Base-by-base conservation (phyloP, 1,140 invertebrate species). In the Capitella teleta region DNA sequence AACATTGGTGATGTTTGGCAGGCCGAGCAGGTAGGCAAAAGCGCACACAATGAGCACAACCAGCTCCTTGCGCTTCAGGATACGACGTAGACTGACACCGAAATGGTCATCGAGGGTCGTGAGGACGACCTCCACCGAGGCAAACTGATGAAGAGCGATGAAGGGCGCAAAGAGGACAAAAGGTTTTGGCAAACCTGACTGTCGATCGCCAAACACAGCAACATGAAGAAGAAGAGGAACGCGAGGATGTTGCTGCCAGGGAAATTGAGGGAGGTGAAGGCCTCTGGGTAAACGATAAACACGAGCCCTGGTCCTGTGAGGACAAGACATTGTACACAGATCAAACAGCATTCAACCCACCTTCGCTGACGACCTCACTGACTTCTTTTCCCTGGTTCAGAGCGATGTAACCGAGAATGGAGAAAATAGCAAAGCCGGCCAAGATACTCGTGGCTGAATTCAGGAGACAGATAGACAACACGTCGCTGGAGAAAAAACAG, bases 31-130 rank as follows among this genome's bases (percentile, higher is more conserved):
- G 59, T 86, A 86, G 3, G 86, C 87, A 28, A 90, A 78, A 16
- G 82, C 73, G 63, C 87, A 91, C 10, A 92, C 81, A 37, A 85
- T 74, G 18, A 91, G 72, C 5, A 92, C 87, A 25, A 92, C 67
- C 40, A 91, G 70, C 73, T 93, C 88, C 63, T 91, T 88, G 60
- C 85, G 86, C 53, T 85, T 81, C 19, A 90, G 73, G 58, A 82
- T 80, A 50, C 78, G 82, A 55, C 83, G 83, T 23, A 90, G 85
- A 79, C 83, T 83, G 25, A 81, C 79, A 0, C 84, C 84, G 68
- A 91, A 90, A 26, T 86, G 87, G 64, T 93, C 89, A 74, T 90
- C 85, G 58, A 93, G 82, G 1, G 87, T 87, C 2, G 88, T 92
- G 0, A 91, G 84, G 0, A 93, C 86, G 1, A 91, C 87, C 76